A percentile compares a stretch with the other conserved stretches of the same genome.
These are phyloP conservation scores for Merluccius polli DNA, from an alignment of 2,797 vertebrate species.

Conservation along the genomic window DNA sequence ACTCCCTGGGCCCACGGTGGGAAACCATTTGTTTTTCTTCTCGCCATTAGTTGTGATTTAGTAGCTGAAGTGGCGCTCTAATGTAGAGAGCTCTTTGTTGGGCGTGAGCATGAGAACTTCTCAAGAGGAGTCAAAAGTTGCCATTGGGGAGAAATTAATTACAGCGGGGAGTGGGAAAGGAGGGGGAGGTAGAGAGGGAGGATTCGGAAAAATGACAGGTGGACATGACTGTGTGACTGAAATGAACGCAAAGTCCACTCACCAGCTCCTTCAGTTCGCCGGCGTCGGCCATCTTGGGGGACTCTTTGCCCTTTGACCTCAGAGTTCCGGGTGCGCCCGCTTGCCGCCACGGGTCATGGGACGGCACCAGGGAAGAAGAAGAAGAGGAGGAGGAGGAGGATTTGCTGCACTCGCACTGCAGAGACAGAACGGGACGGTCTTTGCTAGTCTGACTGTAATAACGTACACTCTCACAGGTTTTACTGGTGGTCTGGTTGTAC, in stretches of 20 bases:
- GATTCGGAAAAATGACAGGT: slow-evolving; percentile 23
- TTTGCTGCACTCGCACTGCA: slow-evolving; percentile 42
- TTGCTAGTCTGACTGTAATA: background rate
- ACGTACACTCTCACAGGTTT: background rate
- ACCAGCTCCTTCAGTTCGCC: slow-evolving; percentile 57
- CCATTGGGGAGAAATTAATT: slow-evolving; percentile 24
- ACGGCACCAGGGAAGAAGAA: slow-evolving; percentile 27
- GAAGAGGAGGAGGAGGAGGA: slow-evolving; percentile 17
- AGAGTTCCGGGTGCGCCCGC: slow-evolving; percentile 34
- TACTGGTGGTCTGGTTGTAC: background rate
- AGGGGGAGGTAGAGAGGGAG: slow-evolving; percentile 10
- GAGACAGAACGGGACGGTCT: slow-evolving; percentile 19
- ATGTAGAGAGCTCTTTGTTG: slow-evolving; percentile 5
- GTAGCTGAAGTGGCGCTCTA: slow-evolving; percentile 36
- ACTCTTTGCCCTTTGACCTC: slow-evolving; percentile 41
- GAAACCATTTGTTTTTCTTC: slow-evolving; percentile 47
- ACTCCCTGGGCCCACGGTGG: slow-evolving; percentile 49
- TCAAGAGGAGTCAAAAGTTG: slow-evolving; percentile 21
- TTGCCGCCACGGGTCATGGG: slow-evolving; percentile 35
- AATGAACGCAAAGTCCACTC: slow-evolving; percentile 30
- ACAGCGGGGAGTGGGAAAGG: background rate
- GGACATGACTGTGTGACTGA: background rate
- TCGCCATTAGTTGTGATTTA: slow-evolving; percentile 56
- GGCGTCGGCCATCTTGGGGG: slow-evolving; percentile 41
- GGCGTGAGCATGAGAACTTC: slow-evolving; percentile 30